Base-by-base conservation (phyloP, 2,113 vertebrate species). In the Bubalus kerabau region DNA sequence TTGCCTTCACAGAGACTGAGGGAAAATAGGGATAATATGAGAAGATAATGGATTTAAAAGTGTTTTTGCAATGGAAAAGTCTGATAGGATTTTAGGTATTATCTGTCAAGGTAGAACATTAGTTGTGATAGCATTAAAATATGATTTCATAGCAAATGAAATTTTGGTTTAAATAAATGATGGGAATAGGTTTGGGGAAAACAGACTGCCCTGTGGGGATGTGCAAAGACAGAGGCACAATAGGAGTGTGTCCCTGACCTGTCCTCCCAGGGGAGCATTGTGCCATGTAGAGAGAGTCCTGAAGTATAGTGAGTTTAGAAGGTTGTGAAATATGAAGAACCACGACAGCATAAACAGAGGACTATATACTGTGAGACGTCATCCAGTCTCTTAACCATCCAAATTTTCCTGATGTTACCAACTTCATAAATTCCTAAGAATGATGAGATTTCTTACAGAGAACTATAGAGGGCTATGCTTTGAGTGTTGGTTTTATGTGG, bases 41-140 rank as follows among this genome's bases (percentile, higher is more conserved):
- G 32, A 78, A 80, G 50, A 83, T 36, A 80, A 46, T 74, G 36
- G 59, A 26, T n/a, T 15, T 36, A 17, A 56, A 92, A 87, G 52
- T 80, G 30, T 5, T 93, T 67, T 95, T 83, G 28, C 52, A 40
- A 32, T 90, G 48, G 23, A 62, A 71, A 95, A 74, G 14, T 32
- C 43, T 67, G 21, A 13, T 54, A 87, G 30, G 24, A 30, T 52
- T n/a, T 57, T 90, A 62, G 30, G 11, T 87, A 83, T 56, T 62
- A 71, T 94, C 28, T 60, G 36, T 54, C 46, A 64, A 94, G n/a
- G 19, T 36, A 84, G 85, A 32, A 71, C 16, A 82, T 94, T 80
- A 85, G 57, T 24, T 43, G 36, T 62, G n/a, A 87, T 62, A 92
- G 43, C 48, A 84, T 93, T 94, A 80, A 94, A 60, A 96, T 83